Percentiles rank a stretch among this genome's conserved stretches.
phyloP scores from a whole-genome alignment of 1,140 invertebrate genomes.

The Anastrepha obliqua region DNA sequence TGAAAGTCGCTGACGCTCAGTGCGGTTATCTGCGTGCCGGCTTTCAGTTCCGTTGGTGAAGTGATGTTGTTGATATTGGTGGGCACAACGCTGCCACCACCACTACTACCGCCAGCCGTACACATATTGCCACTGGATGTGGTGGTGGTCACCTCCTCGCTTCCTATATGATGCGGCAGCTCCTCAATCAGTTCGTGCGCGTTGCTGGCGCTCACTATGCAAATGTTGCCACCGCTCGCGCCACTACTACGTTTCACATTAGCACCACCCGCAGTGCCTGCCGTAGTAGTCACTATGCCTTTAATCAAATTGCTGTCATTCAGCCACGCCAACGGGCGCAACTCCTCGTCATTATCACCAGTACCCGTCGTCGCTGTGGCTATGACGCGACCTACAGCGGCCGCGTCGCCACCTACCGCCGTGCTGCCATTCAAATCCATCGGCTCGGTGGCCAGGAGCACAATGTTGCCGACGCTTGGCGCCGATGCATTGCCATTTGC shows the following conservation, averaged over 20 bases:
- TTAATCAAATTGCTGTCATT: conserved; percentile 93
- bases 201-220: conserved; percentile 62
- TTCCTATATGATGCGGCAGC: conserved; percentile 59
- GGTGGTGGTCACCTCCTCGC: conserved; percentile 55
- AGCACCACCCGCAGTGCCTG: neutral
- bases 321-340: conserved; percentile 92
- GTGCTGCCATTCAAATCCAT: conserved; percentile 61
- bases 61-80: conserved; percentile 17
- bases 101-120: neutral
- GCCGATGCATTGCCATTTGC: conserved; percentile 11
- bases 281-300: conserved; percentile 75
- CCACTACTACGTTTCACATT: conserved; percentile 56
- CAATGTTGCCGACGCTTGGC: conserved; percentile 67
- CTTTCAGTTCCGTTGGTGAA: conserved; percentile 28
- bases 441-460: conserved; percentile 68
- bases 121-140: conserved; percentile 16
- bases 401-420: conserved; percentile 10
- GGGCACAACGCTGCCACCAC: neutral
- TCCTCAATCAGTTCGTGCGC: conserved; percentile 66
- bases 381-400: conserved; percentile 57
- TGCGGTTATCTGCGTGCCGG: conserved; percentile 57
- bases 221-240: conserved; percentile 57
- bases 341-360: conserved; percentile 79
- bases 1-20: conserved; percentile 58
- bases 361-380: conserved; percentile 62